phyloP scores from a whole-genome alignment of 2,113 vertebrate species.

The Cynoglossus semilaevis region DNA sequence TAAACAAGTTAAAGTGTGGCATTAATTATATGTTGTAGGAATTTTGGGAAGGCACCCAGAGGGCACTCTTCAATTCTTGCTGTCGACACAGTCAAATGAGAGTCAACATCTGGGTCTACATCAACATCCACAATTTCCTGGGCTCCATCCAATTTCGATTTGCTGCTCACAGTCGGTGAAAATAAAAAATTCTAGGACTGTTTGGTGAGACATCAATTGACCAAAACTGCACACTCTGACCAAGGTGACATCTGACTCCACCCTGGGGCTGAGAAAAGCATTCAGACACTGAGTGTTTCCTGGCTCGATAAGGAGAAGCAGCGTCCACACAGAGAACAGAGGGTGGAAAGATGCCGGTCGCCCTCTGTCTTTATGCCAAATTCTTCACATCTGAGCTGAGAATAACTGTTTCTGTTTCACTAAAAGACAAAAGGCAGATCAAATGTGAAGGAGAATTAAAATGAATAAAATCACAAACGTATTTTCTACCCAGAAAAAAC shows the following conservation, averaged over 20 bases:
- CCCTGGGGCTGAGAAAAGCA: constrained; percentile 12
- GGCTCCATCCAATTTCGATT: no score
- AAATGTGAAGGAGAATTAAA: neutral
- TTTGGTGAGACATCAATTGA: no score
- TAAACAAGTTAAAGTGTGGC: constrained; percentile 2
- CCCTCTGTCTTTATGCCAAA: neutral
- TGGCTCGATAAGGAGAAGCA: neutral
- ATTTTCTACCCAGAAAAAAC: no score
- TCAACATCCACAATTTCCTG: no score
- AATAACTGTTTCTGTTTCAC: neutral
- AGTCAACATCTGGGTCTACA: no score
- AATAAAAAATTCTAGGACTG: no score
- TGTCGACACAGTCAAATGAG: no score
- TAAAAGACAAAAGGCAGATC: neutral
- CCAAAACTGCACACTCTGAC: constrained; percentile 9
- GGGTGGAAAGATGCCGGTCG: neutral
- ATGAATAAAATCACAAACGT: no score
- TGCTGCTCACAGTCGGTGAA: no score
- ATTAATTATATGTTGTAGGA: neutral
- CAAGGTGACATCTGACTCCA: constrained; percentile 9
- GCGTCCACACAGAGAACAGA: neutral
- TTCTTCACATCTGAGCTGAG: neutral
- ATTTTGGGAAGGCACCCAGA: no score
- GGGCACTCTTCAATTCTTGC: no score
- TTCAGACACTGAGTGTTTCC: constrained; percentile 4